These are phyloP conservation scores for Leucophenga maculata DNA, from an alignment of 2,888 invertebrate species.

Conservation along the genomic window DNA sequence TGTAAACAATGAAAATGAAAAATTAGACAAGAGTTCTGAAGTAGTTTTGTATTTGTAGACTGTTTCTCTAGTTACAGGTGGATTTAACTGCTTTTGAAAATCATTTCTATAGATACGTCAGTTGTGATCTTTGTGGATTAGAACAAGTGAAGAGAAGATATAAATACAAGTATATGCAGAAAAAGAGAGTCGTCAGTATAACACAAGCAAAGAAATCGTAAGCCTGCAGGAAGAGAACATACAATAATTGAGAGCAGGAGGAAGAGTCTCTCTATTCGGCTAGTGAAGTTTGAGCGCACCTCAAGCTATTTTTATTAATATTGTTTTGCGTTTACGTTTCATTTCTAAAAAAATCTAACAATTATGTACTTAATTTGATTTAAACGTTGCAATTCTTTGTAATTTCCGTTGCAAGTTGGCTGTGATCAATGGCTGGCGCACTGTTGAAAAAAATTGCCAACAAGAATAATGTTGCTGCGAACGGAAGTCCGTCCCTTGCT, in stretches of 20 bases:
- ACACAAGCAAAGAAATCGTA: too few relatives aligned
- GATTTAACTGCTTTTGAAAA: too few relatives aligned
- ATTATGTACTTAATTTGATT: slow-evolving; percentile 34
- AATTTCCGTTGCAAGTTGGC: slow-evolving; percentile 66
- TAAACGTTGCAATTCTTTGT: slow-evolving; percentile 50
- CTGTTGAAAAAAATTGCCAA: too few relatives aligned
- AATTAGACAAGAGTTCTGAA: neutral
- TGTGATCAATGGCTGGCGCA: slow-evolving; percentile 27
- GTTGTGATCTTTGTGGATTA: neutral
- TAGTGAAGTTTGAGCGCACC: slow-evolving; percentile 35
- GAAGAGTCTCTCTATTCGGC: too few relatives aligned
- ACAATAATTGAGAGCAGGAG: too few relatives aligned
- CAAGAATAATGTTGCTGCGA: too few relatives aligned
- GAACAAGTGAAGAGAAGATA: too few relatives aligned
- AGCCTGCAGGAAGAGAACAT: too few relatives aligned
- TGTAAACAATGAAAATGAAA: neutral
- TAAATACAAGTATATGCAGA: neutral
- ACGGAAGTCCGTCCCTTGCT: neutral
- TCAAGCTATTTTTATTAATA: slow-evolving; percentile 23
- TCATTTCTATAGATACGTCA: neutral
- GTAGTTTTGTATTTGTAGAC: slow-evolving; percentile 1
- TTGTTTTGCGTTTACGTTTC: slow-evolving; percentile 36
- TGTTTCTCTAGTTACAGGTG: neutral
- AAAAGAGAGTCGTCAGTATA: too few relatives aligned
- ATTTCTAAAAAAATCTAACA: neutral